A percentile compares a stretch with the other conserved stretches of the same genome.
These are phyloP conservation scores for Sceloporus undulatus DNA, from an alignment of 2,113 vertebrate species.

Conservation along the genomic window DNA sequence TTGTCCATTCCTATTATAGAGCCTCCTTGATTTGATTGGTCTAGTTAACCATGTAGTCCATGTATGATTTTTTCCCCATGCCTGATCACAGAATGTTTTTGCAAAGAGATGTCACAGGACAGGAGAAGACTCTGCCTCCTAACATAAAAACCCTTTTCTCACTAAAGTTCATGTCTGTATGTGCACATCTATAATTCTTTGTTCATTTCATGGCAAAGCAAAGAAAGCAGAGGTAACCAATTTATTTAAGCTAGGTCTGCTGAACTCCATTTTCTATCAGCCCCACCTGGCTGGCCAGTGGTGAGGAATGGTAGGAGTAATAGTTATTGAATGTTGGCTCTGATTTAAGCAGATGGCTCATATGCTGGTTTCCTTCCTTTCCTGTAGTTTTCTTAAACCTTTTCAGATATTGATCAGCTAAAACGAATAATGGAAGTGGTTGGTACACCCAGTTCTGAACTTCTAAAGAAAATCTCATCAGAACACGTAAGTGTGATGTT, in stretches of 20 bases:
- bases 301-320: not conserved
- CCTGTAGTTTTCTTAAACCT: conserved; percentile 76
- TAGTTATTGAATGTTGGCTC: not conserved
- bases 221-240: not conserved
- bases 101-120: not conserved
- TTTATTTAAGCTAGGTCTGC: not conserved
- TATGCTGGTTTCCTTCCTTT: not conserved
- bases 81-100: not conserved
- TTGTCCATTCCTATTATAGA: too few relatives aligned
- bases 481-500: conserved; percentile 87
- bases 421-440: conserved; percentile 99
- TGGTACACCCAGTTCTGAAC: conserved; percentile 93
- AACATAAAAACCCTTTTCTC: not conserved
- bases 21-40: too few relatives aligned
- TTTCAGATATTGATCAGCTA: conserved; percentile 93
- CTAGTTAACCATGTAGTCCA: not conserved
- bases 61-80: not conserved
- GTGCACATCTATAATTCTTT: not conserved
- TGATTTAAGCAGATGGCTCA: not conserved
- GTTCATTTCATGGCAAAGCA: not conserved
- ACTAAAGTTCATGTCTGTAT: not conserved
- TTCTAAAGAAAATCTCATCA: conserved; percentile 96
- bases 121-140: not conserved
- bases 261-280: not conserved
- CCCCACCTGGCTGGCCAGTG: not conserved